Evolutionary conservation across 2,888 invertebrate species (phyloP), one percentile per base, ranked within the genome.

Genomic region (Eupsilia transversa): DNA sequence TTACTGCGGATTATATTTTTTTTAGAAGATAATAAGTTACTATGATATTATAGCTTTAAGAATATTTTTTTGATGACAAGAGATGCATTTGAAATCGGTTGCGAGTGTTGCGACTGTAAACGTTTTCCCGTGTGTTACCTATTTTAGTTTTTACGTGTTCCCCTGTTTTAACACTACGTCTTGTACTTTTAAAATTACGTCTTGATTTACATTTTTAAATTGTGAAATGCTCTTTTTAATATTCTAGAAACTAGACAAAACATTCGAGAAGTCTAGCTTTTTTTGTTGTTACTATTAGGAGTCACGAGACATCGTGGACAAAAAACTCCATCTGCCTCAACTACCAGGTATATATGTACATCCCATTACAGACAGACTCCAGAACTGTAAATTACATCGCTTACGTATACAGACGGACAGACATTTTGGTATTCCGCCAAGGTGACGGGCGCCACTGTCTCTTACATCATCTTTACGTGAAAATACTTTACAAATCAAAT

Each of bases 361-460:
- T 87, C 84, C 84, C 83, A 84, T 84, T 83, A 83, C 89, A 89
- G 88, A 88, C 88, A 81, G 77, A 88, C 87, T 91, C 90, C 91
- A 91, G 89, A 89, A 85, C 80, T 82, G 87, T 89, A 87, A 89
- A 90, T 89, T 91, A 89, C 84, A 86, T 83, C 80, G 74, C 83
- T 85, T 86, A 86, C 88, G 89, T 88, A 86, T 85, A 82, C 83
- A 77, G 78, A 80, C 87, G 59, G 87, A 87, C 88, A 89, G 89
- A 87, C 88, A 85, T 85, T 79, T 93, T 93, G 93, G 93, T 90
- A 80, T 82, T 68, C 72, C 90, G 93, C 93, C 93, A 93, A 92
- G 86, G 85, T 77, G 89, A 87, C 86, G 85, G 87, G 86, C 90
- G 87, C 89, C 86, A 74, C 80, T 79, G 82, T 77, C 76, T 86